phyloP scores from a whole-genome alignment of 2,888 invertebrate genomes.

The Tetragonisca angustula region DNA sequence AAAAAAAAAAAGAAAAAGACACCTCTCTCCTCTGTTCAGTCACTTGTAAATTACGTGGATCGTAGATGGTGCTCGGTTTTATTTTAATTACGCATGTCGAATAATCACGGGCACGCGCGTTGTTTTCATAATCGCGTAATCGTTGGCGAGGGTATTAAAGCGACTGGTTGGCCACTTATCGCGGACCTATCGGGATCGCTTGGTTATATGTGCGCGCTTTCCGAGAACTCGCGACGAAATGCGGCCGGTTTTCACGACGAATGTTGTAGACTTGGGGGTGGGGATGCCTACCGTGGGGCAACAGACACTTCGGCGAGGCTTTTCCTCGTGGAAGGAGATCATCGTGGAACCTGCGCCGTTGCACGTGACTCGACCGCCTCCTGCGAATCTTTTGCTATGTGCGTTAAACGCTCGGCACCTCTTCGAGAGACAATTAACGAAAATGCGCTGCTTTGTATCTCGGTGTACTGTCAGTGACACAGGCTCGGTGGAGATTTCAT shows the following conservation, averaged over 20 bases:
- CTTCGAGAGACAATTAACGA: too few species aligned
- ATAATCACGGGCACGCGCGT: neutral
- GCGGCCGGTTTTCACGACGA: constrained; percentile 66
- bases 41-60: neutral
- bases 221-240: constrained; percentile 70
- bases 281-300: constrained; percentile 35
- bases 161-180: too few species aligned
- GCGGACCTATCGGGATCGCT: neutral
- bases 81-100: neutral
- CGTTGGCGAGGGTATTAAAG: neutral
- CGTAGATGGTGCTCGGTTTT: neutral
- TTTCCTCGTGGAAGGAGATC: constrained; percentile 56
- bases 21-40: neutral
- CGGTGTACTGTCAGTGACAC: too few species aligned
- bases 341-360: constrained; percentile 54
- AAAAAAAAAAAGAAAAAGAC: neutral
- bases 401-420: too few species aligned
- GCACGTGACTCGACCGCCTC: neutral
- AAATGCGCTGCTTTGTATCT: too few species aligned
- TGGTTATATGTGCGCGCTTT: constrained; percentile 44
- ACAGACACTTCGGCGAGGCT: constrained; percentile 14
- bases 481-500: too few species aligned
- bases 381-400: neutral
- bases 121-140: neutral
- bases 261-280: constrained; percentile 48